A percentile compares a stretch with the other conserved stretches of the same genome.
phyloP scores from a whole-genome alignment of 2,888 invertebrate species.

The Lottia gigantea region DNA sequence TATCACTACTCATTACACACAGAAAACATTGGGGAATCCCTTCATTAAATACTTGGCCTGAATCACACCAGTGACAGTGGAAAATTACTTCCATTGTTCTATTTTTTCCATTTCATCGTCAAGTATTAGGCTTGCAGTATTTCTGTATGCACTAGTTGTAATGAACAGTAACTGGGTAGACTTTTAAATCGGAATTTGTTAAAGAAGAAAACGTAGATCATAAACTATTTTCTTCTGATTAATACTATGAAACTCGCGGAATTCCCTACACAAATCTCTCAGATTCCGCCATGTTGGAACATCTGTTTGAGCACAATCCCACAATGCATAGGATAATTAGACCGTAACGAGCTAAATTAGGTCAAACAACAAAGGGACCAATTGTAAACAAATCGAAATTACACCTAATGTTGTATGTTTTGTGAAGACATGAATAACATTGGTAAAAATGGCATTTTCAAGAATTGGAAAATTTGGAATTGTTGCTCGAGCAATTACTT shows the following conservation, averaged over 20 bases:
- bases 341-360: constrained; percentile 20
- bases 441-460: too few species aligned
- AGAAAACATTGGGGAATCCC: constrained; percentile 12
- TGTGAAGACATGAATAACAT: too few species aligned
- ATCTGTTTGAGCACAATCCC: constrained; percentile 41
- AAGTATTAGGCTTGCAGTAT: background rate
- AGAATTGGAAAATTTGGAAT: too few species aligned
- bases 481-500: too few species aligned
- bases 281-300: constrained; percentile 52
- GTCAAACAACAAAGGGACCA: too few species aligned
- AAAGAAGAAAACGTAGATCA: too few species aligned
- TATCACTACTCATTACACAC: background rate
- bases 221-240: too few species aligned
- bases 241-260: constrained; percentile 11
- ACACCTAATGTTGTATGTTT: too few species aligned
- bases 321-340: constrained; percentile 29
- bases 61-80: background rate
- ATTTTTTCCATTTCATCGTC: background rate
- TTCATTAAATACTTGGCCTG: background rate
- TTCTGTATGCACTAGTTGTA: too few species aligned
- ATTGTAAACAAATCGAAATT: too few species aligned
- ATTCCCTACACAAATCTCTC: constrained; percentile 39
- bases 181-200: too few species aligned
- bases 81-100: constrained; percentile 4
- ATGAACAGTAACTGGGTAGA: too few species aligned